These are phyloP conservation scores for Oceanodroma leucorhoa DNA, from an alignment of 2,797 vertebrate species.

Conservation along the genomic window DNA sequence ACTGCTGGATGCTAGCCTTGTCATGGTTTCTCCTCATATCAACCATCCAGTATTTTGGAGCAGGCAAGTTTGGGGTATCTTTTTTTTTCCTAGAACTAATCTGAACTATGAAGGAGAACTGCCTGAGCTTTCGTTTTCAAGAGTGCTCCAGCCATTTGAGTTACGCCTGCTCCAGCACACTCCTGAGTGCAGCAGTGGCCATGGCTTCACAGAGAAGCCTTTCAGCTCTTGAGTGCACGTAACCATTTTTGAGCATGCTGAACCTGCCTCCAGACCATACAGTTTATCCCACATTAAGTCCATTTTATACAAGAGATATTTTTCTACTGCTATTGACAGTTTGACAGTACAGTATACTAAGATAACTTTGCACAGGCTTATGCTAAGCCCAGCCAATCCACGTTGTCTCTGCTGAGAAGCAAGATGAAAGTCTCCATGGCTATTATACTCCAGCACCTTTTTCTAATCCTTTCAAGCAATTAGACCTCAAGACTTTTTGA, in stretches of 20 bases:
- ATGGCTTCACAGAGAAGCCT: background rate
- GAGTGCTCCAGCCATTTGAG: background rate
- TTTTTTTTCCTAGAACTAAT: background rate
- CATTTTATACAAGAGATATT: background rate
- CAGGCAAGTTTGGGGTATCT: background rate
- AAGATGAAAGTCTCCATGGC: background rate
- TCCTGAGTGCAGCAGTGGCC: background rate
- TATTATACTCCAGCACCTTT: background rate
- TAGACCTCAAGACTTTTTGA: background rate
- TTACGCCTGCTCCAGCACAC: accelerated
- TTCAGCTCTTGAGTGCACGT: background rate
- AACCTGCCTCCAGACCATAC: background rate
- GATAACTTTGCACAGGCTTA: background rate
- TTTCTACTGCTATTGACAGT: background rate
- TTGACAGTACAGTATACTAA: background rate
- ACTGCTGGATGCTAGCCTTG: background rate
- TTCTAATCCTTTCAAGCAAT: background rate
- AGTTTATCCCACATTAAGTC: background rate
- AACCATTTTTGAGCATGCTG: background rate
- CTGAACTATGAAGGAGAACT: background rate
- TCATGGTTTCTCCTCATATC: background rate
- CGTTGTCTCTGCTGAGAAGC: background rate
- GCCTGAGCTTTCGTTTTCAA: background rate
- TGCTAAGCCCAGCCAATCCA: background rate
- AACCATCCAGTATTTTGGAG: background rate